These are phyloP conservation scores for Popillia japonica DNA, from an alignment of 1,140 invertebrate genomes.

Conservation along the genomic window DNA sequence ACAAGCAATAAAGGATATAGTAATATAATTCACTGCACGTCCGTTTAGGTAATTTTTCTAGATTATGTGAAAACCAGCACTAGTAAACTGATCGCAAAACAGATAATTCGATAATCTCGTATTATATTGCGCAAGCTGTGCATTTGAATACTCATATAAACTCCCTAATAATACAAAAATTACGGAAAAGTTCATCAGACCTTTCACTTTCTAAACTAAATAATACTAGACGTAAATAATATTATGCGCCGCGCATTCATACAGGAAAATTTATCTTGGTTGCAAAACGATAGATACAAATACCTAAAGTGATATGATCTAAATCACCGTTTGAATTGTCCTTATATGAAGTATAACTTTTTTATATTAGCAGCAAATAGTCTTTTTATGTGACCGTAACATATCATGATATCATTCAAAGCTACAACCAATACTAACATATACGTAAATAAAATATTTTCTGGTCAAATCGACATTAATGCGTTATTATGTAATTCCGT, in stretches of 20 bases:
- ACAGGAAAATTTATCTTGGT: background rate
- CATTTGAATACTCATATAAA: background rate
- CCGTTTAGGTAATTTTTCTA: background rate
- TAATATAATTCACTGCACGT: too few relatives aligned
- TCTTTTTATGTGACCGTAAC: background rate
- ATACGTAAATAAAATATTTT: slow-evolving; percentile 1
- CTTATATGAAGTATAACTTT: background rate
- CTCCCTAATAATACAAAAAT: slow-evolving; percentile 19
- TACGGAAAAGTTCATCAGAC: slow-evolving; percentile 23
- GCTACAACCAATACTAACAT: background rate
- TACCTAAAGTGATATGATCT: slow-evolving; percentile 21
- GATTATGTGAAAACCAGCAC: background rate
- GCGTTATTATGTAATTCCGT: background rate
- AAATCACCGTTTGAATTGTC: background rate
- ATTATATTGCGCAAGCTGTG: background rate
- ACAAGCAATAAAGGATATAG: too few relatives aligned
- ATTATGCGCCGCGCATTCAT: background rate
- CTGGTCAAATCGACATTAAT: background rate
- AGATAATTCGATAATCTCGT: background rate
- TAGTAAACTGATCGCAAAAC: background rate
- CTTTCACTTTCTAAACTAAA: slow-evolving; percentile 14
- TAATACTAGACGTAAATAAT: background rate
- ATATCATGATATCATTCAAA: background rate
- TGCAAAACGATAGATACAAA: slow-evolving; percentile 7
- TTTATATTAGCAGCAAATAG: background rate